Base-by-base conservation (phyloP, 1,140 invertebrate genomes). In the Antheraea mylitta region DNA sequence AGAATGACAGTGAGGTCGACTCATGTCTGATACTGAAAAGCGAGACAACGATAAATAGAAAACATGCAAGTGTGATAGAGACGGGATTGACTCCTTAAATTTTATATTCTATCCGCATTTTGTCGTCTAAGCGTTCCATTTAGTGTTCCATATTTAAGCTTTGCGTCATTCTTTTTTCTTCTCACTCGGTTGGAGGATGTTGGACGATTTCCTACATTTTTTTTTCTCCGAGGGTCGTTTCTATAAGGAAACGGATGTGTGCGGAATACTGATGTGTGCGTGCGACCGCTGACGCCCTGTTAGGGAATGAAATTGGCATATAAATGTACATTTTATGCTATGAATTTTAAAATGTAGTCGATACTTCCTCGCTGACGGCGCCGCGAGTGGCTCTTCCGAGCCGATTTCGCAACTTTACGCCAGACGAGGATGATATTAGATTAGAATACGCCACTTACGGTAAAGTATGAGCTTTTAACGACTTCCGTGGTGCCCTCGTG, bases 311-410 rank as follows among this genome's bases (percentile, higher is more conserved):
- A 92, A 92, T 92, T 90, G 90, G 90, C 90, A 90, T 90, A 92
- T 92, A 92, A 92, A 92, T 92, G 90, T 90, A 92, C 90, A 92
- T 92, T 90, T 92, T 90, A 92, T 90, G 90, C 90, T 86, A 92
- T 92, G 90, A 92, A 92, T 92, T 92, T 92, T 92, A 92, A 90
- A 92, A 90, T 90, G 83, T 81, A 92, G 88, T 86, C 88, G 87
- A 92, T 91, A 90, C 83, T 87, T 89, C 85, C 85, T 74, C 82
- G 82, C 82, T 85, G 79, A 79, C 80, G 79, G 81, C 73, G 77
- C 71, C 70, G 71, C 67, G 76, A 71, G 81, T 73, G 76, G 72
- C 71, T 71, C 68, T 75, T 70, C 72, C 76, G 84, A 79, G 79
- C 79, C 78, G 75, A 82, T 86, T 84, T 87, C 73, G 79, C 79